Conservation (phyloP, 2,113 vertebrate species). For the Hirundichthys speculiger region DNA sequence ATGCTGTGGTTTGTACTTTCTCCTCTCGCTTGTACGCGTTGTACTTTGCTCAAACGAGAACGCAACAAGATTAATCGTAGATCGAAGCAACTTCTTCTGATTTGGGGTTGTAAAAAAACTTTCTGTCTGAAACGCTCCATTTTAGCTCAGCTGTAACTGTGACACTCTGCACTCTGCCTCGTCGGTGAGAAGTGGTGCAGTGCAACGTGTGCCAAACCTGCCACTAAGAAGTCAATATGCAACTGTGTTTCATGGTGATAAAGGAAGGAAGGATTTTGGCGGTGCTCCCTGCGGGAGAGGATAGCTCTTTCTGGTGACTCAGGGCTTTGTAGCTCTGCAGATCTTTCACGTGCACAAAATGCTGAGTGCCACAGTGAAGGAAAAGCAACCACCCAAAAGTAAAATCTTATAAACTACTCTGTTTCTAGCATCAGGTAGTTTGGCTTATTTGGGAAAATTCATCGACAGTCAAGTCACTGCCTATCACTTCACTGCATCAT, state of each 20-base stretch:
- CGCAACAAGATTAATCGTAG: too few relatives aligned
- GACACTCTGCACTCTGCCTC: too few relatives aligned
- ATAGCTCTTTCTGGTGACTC: background rate
- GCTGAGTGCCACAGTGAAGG: too few relatives aligned
- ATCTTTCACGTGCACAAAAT: background rate
- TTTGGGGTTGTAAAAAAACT: too few relatives aligned
- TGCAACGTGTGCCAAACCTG: background rate
- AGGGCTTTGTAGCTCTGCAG: background rate
- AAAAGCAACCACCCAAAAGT: background rate
- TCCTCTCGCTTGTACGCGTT: too few relatives aligned
- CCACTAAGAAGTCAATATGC: background rate
- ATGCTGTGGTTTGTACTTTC: too few relatives aligned
- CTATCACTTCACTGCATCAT: background rate
- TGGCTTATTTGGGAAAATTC: slow-evolving; percentile 39
- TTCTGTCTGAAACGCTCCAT: too few relatives aligned
- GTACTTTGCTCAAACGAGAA: too few relatives aligned
- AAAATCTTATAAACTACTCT: background rate
- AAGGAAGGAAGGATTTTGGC: background rate
- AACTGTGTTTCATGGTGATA: background rate
- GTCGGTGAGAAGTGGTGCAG: too few relatives aligned
- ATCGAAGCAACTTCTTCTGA: too few relatives aligned
- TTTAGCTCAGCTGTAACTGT: too few relatives aligned
- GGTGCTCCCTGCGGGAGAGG: background rate
- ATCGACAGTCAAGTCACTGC: slow-evolving; percentile 2
- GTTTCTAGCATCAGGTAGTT: slow-evolving; percentile 25